Evolutionary conservation across 2,888 invertebrate genomes (phyloP), one percentile per base, ranked within the genome.

Genomic region (Noctua fimbriata): DNA sequence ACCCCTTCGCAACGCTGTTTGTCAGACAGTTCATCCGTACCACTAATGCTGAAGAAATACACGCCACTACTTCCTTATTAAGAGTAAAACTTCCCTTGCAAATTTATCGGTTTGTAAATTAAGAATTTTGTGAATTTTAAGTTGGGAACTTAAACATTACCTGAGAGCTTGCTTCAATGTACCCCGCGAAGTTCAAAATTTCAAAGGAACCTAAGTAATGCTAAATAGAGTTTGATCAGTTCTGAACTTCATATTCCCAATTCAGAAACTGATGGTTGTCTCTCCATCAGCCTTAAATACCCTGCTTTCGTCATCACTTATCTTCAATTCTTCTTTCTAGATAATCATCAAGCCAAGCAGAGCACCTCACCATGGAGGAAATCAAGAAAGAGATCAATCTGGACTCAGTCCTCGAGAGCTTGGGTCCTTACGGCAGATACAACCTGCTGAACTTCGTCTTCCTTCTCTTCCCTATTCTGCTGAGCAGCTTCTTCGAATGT

Each of bases 401-500:
- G 84, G 97, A 97, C 92, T 96, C 96, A 5, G 90, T 97, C 41
- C 91, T 97, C 36, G 96, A 96, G 82, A 96, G 95, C 69, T 90
- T 97, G 74, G 96, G 96, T n/a, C 96, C 96, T 47, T 95, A 96
- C 81, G 95, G 96, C 21, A 92, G 96, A 83, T 97, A 96, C 90
- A 97, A 97, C 90, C 89, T 96, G 67, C 89, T 97, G 85, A 96
- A 96, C 89, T 97, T 96, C 86, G 95, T 94, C 16, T 88, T 97
- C 1, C 89, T 97, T 2, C 93, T 97, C 4, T 96, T 94, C 82
- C 96, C 96, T 12, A 89, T 96, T 74, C 86, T 96, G 65, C 83
- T 97, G 85, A 96, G 96, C 89, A 94, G 95, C 84, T 96, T 96
- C 92, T 96, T 94, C 80, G 96, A 96, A 75, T 96, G 96, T 83